Conservation (phyloP, 1,140 invertebrate genomes). For the Aphelinus atriplicis region DNA sequence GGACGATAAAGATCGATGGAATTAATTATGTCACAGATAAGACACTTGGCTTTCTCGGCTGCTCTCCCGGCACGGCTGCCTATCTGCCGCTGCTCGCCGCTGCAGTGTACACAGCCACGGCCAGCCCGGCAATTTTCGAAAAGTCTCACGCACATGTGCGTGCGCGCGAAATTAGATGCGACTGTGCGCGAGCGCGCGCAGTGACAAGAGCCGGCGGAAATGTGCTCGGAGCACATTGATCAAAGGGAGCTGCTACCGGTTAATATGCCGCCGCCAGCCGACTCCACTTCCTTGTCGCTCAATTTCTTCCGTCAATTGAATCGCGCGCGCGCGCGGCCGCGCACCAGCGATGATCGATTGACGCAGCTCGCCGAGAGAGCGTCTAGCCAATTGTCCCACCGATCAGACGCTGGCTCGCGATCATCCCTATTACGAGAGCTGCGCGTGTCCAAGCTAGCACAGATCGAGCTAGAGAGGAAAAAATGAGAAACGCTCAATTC, state of each 20-base stretch:
- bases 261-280: constrained; percentile 18
- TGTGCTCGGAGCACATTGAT: constrained; percentile 18
- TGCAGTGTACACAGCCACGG: no score
- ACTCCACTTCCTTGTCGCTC: constrained; percentile 19
- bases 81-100: no score
- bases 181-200: not conserved
- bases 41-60: constrained; percentile 51
- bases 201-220: constrained; percentile 24
- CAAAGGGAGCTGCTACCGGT: not conserved
- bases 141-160: constrained; percentile 14
- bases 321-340: not conserved
- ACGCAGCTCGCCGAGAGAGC: no score
- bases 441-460: no score
- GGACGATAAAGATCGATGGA: constrained; percentile 60
- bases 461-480: no score
- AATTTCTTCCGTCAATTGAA: not conserved
- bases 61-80: constrained; percentile 18
- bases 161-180: not conserved
- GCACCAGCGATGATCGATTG: no score
- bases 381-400: no score
- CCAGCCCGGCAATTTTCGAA: not conserved
- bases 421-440: no score
- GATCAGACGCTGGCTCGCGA: no score
- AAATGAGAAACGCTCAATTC: no score
- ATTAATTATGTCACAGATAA: constrained; percentile 65